Conservation (phyloP, 2,113 vertebrate genomes). For the Hepsetus odoe region DNA sequence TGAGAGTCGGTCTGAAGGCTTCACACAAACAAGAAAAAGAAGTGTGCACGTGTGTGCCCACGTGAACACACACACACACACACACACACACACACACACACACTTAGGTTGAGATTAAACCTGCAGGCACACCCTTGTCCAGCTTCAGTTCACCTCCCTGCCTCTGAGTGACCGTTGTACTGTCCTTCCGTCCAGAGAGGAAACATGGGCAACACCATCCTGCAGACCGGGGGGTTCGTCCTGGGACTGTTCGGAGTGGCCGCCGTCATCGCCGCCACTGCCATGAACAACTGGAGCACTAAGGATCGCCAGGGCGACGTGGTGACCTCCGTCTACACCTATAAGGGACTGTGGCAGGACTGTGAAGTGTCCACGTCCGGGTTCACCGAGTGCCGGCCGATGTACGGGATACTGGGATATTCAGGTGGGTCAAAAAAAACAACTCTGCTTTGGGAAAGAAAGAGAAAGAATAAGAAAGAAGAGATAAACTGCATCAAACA, state of each 20-base stretch:
- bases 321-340: conserved; percentile 83
- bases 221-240: conserved; percentile 76
- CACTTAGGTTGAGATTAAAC: conserved; percentile 22
- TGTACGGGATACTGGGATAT: conserved; percentile 86
- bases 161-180: background rate
- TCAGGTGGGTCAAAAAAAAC: conserved; percentile 84
- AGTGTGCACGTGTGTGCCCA: conserved; percentile 13
- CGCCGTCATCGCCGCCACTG: conserved; percentile 80
- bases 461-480: too few species aligned
- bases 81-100: background rate
- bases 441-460: too few species aligned
- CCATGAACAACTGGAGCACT: conserved; percentile 86
- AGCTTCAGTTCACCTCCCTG: background rate
- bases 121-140: conserved; percentile 51
- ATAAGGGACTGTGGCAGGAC: conserved; percentile 89
- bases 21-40: conserved; percentile 25
- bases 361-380: conserved; percentile 85
- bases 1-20: conserved; percentile 50
- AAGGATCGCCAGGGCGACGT: conserved; percentile 85
- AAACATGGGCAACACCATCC: conserved; percentile 79
- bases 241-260: conserved; percentile 70
- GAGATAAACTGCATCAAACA: too few species aligned
- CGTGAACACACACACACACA: background rate
- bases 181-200: background rate
- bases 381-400: conserved; percentile 86